phyloP scores from a whole-genome alignment of 2,888 invertebrate species.

The Seira musarum region DNA sequence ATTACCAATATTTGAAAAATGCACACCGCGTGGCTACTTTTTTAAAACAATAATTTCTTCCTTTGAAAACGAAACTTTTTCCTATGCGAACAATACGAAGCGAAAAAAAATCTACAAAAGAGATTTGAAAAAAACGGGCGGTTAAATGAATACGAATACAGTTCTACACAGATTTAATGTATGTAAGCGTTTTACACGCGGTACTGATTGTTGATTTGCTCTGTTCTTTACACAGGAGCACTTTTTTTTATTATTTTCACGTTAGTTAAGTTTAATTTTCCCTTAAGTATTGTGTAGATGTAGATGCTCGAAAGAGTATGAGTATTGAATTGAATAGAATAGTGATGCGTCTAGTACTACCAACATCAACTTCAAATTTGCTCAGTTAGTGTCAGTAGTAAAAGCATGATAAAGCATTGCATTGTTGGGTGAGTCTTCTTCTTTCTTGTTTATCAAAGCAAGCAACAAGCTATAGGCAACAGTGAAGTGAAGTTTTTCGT shows the following conservation, averaged over 20 bases:
- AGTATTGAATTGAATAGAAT: conserved; percentile 25
- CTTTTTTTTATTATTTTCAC: conserved; percentile 5
- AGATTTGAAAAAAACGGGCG: conserved; percentile 6
- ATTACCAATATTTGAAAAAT: too few species aligned
- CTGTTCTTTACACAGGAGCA: not conserved
- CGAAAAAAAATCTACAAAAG: not conserved
- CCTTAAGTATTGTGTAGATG: too few species aligned
- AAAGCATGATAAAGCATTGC: conserved; percentile 35
- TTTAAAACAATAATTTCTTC: too few species aligned
- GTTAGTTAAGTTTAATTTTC: not conserved
- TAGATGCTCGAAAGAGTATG: too few species aligned
- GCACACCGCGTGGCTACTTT: conserved; percentile 11
- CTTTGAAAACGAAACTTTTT: conserved; percentile 14
- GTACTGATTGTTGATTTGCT: not conserved
- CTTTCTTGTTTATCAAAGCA: conserved; percentile 23
- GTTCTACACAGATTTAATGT: not conserved
- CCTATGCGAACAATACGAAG: not conserved
- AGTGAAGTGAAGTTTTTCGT: conserved; percentile 20
- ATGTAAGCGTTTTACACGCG: too few species aligned
- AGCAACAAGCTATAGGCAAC: too few species aligned
- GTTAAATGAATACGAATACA: conserved; percentile 4
- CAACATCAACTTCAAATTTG: conserved; percentile 6
- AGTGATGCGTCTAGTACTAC: conserved; percentile 32
- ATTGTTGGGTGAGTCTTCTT: conserved; percentile 46
- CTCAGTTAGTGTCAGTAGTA: conserved; percentile 26